Evolutionary conservation across 2,888 invertebrate species (phyloP).

Genomic region (Drosophila putrida): DNA sequence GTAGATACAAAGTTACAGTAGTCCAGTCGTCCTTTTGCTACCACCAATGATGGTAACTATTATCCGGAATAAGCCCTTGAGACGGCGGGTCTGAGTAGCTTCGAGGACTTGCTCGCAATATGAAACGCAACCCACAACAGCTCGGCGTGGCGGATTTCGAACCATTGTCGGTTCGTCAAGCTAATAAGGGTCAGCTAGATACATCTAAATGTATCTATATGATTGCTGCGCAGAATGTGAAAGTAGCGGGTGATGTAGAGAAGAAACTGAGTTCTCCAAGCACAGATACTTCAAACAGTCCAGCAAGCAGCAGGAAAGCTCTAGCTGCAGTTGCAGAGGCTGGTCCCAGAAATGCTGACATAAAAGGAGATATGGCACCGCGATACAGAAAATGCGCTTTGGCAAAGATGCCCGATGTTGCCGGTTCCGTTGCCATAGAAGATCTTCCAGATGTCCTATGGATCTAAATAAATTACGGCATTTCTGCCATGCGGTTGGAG

Average conservation of each 20-base stretch:
- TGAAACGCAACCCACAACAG: constrained; percentile 92
- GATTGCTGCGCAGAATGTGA: constrained; percentile 41
- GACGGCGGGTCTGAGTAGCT: constrained; percentile 90
- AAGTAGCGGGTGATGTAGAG: constrained; percentile 32
- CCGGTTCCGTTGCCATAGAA: constrained; percentile 83
- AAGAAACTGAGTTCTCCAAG: neutral
- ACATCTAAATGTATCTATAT: constrained; percentile 86
- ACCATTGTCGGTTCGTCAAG: constrained; percentile 93
- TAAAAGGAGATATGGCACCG: constrained; percentile 47
- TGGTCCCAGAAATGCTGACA: constrained; percentile 1
- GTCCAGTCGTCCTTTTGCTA: constrained; percentile 3
- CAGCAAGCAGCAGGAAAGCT: neutral
- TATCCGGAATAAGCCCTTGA: constrained; percentile 90
- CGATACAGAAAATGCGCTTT: neutral
- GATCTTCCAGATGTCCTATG: constrained; percentile 96
- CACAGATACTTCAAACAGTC: neutral
- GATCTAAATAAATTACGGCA: constrained; percentile 94
- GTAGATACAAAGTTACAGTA: too few relatives aligned
- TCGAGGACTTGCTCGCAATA: constrained; percentile 92
- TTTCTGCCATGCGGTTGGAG: constrained; percentile 99
- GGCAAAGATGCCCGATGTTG: neutral
- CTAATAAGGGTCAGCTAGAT: constrained; percentile 93
- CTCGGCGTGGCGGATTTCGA: constrained; percentile 96
- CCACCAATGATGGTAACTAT: constrained; percentile 54
- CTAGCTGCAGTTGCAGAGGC: neutral